Evolutionary conservation across 2,797 vertebrate species (phyloP).

Genomic region (Gymnocypris eckloni): DNA sequence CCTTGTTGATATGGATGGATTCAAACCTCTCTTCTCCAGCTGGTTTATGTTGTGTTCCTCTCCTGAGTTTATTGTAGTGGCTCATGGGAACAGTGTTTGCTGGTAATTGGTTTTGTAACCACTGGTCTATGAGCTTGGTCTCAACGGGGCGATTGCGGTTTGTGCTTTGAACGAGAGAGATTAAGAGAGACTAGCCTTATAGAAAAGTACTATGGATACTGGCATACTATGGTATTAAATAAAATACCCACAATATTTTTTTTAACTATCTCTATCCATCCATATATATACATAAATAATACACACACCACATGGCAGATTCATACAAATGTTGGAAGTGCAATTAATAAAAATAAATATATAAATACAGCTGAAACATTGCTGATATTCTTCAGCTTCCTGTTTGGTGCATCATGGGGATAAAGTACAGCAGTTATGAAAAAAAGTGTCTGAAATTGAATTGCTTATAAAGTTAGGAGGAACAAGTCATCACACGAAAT

Average conservation of each 20-base stretch:
- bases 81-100: conserved; percentile 22
- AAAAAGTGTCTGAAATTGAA: conserved; percentile 34
- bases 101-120: conserved; percentile 43
- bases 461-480: conserved; percentile 26
- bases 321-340: neutral
- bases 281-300: no score
- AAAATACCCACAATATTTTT: neutral
- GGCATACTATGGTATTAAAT: neutral
- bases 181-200: neutral
- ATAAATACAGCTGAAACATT: neutral
- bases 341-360: neutral
- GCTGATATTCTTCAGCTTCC: neutral
- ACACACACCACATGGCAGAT: no score
- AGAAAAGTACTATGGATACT: neutral
- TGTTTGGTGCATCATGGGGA: neutral
- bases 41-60: conserved; percentile 29
- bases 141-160: neutral
- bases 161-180: neutral
- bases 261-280: no score
- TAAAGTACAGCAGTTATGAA: conserved; percentile 1
- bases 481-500: conserved; percentile 18
- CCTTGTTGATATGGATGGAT: conserved; percentile 16
- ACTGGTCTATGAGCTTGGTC: conserved; percentile 34
- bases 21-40: conserved; percentile 8
- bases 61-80: conserved; percentile 11